Evolutionary conservation across 2,888 invertebrate genomes (phyloP), one percentile per base, ranked within the genome.

Genomic region (Ypsolopha sequella): DNA sequence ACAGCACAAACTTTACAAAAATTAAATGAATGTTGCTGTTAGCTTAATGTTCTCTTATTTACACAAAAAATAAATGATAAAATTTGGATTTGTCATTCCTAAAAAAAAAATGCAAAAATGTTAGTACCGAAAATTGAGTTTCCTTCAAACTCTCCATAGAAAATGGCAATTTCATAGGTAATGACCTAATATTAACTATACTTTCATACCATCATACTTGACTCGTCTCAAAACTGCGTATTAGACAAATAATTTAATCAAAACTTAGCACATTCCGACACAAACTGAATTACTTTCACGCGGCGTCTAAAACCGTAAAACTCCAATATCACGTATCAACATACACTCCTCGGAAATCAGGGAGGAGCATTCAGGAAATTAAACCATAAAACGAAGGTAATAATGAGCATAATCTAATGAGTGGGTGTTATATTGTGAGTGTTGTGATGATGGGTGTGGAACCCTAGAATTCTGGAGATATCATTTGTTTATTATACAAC

Each of bases 281-380:
- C 63, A 62, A 66, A 73, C 68, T 68, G 66, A 76, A 75, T 73
- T 63, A 68, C 65, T 66, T 71, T 73, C 65, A 73, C 63, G n/a
- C n/a, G 59, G 55, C 43, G 53, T 52, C 58, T 54, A 59, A 59
- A 60, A 57, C 62, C 68, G 73, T 76, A 77, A 76, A 74, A 71
- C 63, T 36, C 63, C 65, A 66, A 68, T 68, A 71, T 61, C 70
- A 70, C 71, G 70, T 73, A 68, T 56, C 56, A 50, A 35, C 48
- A 58, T 59, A 58, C 55, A 56, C 56, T 63, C 67, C 43, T 14
- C 11, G 65, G 69, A 71, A 69, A 73, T 76, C 73, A 72, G 67
- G 73, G 72, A 66, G 70, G 60, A 58, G 66, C 75, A 71, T 72
- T 74, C 80, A 82, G 84, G 84, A 85, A 85, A 85, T 85, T 80